phyloP scores from a whole-genome alignment of 30 jellyfish, hydroid and myxozoan genomes.

The Pseudorhiza aurosa region DNA sequence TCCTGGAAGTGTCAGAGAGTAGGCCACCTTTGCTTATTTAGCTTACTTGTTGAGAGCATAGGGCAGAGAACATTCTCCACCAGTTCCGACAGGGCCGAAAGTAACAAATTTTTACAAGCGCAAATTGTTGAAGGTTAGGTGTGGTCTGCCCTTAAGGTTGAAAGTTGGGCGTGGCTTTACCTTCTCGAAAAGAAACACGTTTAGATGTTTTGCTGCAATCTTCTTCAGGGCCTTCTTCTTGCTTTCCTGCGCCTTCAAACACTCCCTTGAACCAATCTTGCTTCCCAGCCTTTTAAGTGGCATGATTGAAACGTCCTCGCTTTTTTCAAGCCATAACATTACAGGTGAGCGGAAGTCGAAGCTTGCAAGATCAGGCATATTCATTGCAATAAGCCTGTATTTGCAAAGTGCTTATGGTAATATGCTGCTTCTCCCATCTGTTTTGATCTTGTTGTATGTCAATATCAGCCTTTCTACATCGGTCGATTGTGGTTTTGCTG shows the following conservation, averaged over 20 bases:
- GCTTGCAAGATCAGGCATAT: constrained; percentile 10
- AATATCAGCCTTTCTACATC: constrained; percentile 13
- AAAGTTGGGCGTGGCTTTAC: no score
- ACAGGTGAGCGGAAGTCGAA: background rate
- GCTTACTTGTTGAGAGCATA: no score
- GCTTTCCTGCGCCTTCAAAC: constrained; percentile 2
- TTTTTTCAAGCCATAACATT: background rate
- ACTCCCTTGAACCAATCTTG: constrained; percentile 39
- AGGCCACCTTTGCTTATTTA: no score
- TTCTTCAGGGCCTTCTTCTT: constrained; percentile 4
- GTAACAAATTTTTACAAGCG: no score
- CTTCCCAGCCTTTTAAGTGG: constrained; percentile 32
- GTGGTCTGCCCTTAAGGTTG: no score
- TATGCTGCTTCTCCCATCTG: constrained; percentile 19
- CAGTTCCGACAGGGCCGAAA: no score
- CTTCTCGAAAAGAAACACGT: constrained; percentile 3
- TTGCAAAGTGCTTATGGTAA: constrained; percentile 13
- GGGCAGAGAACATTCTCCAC: no score
- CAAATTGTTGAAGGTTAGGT: no score
- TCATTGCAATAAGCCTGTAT: background rate
- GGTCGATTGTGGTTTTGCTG: constrained; percentile 37
- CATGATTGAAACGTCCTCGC: constrained; percentile 16
- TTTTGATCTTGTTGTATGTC: constrained; percentile 2
- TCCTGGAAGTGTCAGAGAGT: no score
- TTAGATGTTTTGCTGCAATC: constrained; percentile 7